phyloP scores from a whole-genome alignment of 2,888 invertebrate species.

The Drosophila infuscata region DNA sequence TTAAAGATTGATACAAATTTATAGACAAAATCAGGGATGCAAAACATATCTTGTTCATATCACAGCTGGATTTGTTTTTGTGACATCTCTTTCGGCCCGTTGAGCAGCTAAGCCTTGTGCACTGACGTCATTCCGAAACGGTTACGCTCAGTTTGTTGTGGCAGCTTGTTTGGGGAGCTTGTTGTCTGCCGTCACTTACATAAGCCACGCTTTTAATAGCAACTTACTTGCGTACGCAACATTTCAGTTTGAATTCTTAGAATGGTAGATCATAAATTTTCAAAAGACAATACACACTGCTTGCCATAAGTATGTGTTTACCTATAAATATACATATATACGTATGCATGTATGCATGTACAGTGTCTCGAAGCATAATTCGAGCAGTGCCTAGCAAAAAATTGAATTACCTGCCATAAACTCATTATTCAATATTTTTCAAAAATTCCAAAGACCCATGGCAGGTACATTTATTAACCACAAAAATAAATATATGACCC shows the following conservation, averaged over 20 bases:
- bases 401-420: too few species aligned
- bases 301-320: constrained; percentile 5
- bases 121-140: constrained; percentile 65
- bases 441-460: too few species aligned
- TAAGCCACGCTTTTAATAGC: constrained; percentile 36
- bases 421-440: too few species aligned
- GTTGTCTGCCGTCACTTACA: constrained; percentile 31
- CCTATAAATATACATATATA: neutral
- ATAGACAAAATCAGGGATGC: neutral
- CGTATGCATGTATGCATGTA: neutral
- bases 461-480: too few species aligned
- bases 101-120: constrained; percentile 6
- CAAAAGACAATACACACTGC: constrained; percentile 11
- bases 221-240: constrained; percentile 20
- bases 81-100: constrained; percentile 34
- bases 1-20: neutral
- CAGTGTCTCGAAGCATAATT: too few species aligned
- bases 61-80: constrained; percentile 10
- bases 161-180: constrained; percentile 6
- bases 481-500: too few species aligned
- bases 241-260: constrained; percentile 42
- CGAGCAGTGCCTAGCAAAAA: too few species aligned
- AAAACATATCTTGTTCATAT: constrained; percentile 14
- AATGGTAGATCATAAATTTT: constrained; percentile 40
- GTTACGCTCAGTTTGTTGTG: constrained; percentile 65